phyloP scores from a whole-genome alignment of 2,113 vertebrate species.

The Chroicocephalus ridibundus region DNA sequence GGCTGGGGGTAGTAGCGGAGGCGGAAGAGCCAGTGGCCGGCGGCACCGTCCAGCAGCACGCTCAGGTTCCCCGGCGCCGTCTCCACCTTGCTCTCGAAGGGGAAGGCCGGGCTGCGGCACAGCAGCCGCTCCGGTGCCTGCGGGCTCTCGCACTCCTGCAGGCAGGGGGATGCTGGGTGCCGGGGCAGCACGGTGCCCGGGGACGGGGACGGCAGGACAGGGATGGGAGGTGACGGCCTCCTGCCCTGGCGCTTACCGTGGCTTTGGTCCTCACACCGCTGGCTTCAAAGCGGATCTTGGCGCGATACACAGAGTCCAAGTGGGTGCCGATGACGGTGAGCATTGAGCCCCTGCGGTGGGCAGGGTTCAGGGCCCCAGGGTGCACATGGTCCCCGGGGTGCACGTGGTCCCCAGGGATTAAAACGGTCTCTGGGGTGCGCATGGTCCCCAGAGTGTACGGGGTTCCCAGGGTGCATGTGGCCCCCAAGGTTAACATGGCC shows the following conservation, averaged over 20 bases:
- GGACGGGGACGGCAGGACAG: not conserved
- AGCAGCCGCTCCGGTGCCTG: slow-evolving; percentile 66
- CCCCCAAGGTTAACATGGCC: not conserved
- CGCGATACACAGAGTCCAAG: slow-evolving; percentile 84
- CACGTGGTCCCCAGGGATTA: not conserved
- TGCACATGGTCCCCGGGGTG: not conserved
- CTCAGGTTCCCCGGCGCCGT: slow-evolving; percentile 77
- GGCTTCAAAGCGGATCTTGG: slow-evolving; percentile 41
- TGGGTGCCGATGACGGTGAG: slow-evolving; percentile 84
- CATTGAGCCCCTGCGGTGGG: slow-evolving; percentile 76
- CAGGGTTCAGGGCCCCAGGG: not conserved
- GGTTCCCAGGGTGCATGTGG: not conserved
- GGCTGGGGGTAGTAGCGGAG: slow-evolving; percentile 83
- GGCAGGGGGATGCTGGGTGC: not conserved
- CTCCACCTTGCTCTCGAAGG: slow-evolving; percentile 68
- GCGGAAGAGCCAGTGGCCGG: slow-evolving; percentile 66
- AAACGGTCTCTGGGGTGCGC: not conserved
- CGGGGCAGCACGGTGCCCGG: fast-evolving
- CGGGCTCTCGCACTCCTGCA: slow-evolving; percentile 74
- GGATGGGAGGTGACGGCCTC: fast-evolving
- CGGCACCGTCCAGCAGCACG: slow-evolving; percentile 80
- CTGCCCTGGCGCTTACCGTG: not conserved
- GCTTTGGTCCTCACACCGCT: not conserved
- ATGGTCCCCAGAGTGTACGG: too few species aligned
- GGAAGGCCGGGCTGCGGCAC: slow-evolving; percentile 80